These are phyloP conservation scores for Bombus breviceps DNA, from an alignment of 1,140 invertebrate genomes.

Conservation along the genomic window DNA sequence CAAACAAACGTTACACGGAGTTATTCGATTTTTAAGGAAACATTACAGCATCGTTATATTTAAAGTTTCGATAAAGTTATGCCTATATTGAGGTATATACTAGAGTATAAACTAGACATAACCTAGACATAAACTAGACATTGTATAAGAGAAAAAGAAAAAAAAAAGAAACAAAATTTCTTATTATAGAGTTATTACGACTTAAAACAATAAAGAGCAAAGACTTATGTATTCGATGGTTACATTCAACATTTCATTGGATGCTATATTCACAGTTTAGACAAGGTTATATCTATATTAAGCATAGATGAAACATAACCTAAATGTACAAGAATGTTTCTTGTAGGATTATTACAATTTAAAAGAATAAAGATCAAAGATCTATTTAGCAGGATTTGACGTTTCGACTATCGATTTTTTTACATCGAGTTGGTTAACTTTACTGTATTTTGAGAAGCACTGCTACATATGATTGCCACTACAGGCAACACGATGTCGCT, in stretches of 20 bases:
- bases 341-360: background rate
- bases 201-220: background rate
- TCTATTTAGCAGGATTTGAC: background rate
- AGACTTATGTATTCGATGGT: background rate
- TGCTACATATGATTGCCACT: conserved; percentile 33
- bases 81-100: background rate
- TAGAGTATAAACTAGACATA: background rate
- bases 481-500: conserved; percentile 29
- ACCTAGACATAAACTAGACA: background rate
- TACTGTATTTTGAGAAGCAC: conserved; percentile 38
- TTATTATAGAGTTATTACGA: background rate
- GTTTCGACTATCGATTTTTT: background rate
- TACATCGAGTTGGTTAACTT: background rate
- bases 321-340: background rate
- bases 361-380: background rate
- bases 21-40: background rate
- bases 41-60: background rate
- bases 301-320: background rate
- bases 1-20: background rate
- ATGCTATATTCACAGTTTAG: background rate
- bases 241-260: background rate
- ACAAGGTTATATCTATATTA: background rate
- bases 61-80: background rate
- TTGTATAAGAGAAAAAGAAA: no score
- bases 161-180: background rate